Percentiles rank a stretch among this genome's conserved stretches.
Evolutionary conservation across 2,888 invertebrate species (phyloP).

Genomic region (Anoplius nigerrimus): DNA sequence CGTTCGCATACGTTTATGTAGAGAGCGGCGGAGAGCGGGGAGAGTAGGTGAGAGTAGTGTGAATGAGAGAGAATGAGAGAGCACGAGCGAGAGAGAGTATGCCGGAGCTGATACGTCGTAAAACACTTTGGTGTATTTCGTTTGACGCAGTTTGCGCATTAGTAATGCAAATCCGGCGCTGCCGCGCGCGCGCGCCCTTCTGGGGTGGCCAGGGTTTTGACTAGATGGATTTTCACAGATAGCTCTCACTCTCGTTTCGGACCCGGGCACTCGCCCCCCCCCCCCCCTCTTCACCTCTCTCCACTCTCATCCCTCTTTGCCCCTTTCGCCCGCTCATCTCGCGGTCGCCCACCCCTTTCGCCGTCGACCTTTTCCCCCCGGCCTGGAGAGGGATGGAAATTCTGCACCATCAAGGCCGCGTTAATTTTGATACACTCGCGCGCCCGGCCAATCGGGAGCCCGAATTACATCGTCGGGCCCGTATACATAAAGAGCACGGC

Average conservation of each 20-base stretch:
- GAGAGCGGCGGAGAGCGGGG: background rate
- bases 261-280: conserved; percentile 25
- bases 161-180: conserved; percentile 53
- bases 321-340: background rate
- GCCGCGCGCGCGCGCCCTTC: conserved; percentile 19
- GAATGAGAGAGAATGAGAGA: background rate
- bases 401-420: conserved; percentile 38
- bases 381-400: conserved; percentile 48
- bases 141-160: conserved; percentile 60
- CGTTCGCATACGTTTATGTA: conserved; percentile 4
- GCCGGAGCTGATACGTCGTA: conserved; percentile 37
- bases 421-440: conserved; percentile 48
- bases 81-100: background rate
- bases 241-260: conserved; percentile 31
- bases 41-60: too few species aligned
- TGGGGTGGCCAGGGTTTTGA: conserved; percentile 9
- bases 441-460: conserved; percentile 24
- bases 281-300: background rate
- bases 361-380: conserved; percentile 4
- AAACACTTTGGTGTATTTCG: conserved; percentile 56
- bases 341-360: background rate
- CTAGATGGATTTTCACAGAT: conserved; percentile 48
- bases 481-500: conserved; percentile 24
- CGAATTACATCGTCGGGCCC: conserved; percentile 28
- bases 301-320: background rate